Percentiles rank a stretch among this genome's conserved stretches.
phyloP scores from a whole-genome alignment of 2,888 invertebrate species.

The Caenorhabditis zanzibari region DNA sequence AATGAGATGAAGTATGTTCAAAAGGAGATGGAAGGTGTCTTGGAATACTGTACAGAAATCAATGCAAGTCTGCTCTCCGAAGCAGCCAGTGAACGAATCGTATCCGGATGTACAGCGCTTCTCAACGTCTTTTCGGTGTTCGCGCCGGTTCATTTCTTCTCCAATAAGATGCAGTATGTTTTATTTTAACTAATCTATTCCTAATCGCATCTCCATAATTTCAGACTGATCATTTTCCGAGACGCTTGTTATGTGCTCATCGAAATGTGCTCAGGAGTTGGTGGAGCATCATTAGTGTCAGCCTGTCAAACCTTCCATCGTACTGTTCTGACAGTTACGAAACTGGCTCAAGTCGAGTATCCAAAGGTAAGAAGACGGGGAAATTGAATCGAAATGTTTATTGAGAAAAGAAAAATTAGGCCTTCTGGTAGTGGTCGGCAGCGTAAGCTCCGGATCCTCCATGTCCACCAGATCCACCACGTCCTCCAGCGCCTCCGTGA shows the following conservation, averaged over 20 bases:
- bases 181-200: neutral
- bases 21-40: slow-evolving; percentile 76
- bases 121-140: slow-evolving; percentile 79
- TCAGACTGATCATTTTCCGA: slow-evolving; percentile 62
- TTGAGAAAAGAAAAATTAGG: slow-evolving; percentile 26
- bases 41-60: slow-evolving; percentile 75
- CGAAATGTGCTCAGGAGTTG: slow-evolving; percentile 62
- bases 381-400: slow-evolving; percentile 1
- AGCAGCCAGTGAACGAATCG: slow-evolving; percentile 69
- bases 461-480: slow-evolving; percentile 58
- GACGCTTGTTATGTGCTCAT: slow-evolving; percentile 68
- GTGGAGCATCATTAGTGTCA: slow-evolving; percentile 39
- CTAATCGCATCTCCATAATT: neutral
- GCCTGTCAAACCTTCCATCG: slow-evolving; percentile 56
- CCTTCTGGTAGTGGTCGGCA: slow-evolving; percentile 55
- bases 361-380: slow-evolving; percentile 30
- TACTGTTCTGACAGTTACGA: slow-evolving; percentile 43
- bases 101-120: slow-evolving; percentile 79
- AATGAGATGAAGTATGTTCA: slow-evolving; percentile 47
- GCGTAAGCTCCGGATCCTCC: slow-evolving; percentile 51
- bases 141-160: slow-evolving; percentile 79
- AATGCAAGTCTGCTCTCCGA: slow-evolving; percentile 76
- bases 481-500: slow-evolving; percentile 52
- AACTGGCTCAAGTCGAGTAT: slow-evolving; percentile 48
- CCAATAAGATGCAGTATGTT: slow-evolving; percentile 59